phyloP scores from a whole-genome alignment of 1,140 invertebrate genomes.

The Apis laboriosa region DNA sequence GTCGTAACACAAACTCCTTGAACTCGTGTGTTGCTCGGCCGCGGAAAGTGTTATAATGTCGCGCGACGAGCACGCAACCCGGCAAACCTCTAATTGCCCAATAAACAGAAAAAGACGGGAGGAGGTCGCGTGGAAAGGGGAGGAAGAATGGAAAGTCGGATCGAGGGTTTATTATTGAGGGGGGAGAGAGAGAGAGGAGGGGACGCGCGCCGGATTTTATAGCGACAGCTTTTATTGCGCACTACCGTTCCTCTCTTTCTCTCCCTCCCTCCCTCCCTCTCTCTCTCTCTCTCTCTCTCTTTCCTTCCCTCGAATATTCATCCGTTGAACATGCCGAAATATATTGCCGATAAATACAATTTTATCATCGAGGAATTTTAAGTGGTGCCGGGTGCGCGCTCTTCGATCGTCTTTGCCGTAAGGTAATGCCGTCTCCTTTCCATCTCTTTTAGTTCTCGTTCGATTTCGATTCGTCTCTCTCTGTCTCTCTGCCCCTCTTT shows the following conservation, averaged over 20 bases:
- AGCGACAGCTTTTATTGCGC: constrained; percentile 55
- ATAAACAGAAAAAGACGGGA: constrained; percentile 43
- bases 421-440: background rate
- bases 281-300: background rate
- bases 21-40: background rate
- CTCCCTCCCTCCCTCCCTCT: background rate
- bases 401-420: background rate
- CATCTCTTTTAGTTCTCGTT: background rate
- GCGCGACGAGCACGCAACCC: constrained; percentile 33
- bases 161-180: constrained; percentile 52
- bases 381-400: constrained; percentile 29
- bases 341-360: constrained; percentile 63
- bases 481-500: background rate
- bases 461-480: no score
- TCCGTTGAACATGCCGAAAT: constrained; percentile 43
- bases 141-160: background rate
- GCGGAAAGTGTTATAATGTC: constrained; percentile 49
- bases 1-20: constrained; percentile 45
- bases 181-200: background rate
- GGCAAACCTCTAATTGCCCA: constrained; percentile 58
- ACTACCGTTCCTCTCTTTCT: constrained; percentile 34
- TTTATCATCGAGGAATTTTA: constrained; percentile 64
- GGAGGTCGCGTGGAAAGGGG: no score
- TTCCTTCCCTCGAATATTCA: background rate
- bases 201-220: constrained; percentile 13